Evolutionary conservation across 2,888 invertebrate species (phyloP).

Genomic region (Smittia aterrima): DNA sequence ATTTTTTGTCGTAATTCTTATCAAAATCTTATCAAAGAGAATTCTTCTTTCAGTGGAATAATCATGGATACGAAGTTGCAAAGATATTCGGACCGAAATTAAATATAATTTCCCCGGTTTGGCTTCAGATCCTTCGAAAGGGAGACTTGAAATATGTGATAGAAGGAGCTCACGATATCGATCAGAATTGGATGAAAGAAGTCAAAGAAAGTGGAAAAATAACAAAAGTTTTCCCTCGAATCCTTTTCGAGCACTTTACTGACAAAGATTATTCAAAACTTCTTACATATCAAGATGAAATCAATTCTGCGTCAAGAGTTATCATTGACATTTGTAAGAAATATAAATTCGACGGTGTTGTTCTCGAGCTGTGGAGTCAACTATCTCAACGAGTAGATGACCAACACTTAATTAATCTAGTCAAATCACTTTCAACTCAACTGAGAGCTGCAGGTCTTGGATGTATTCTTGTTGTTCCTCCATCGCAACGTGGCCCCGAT

Average conservation of each 20-base stretch:
- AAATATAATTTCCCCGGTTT: conserved; percentile 88
- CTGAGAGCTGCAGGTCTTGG: conserved; percentile 60
- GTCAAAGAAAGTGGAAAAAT: conserved; percentile 57
- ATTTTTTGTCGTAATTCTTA: not conserved
- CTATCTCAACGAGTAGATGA: conserved; percentile 65
- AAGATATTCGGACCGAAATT: conserved; percentile 88
- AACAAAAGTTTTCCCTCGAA: conserved; percentile 75
- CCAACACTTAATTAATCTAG: conserved; percentile 60
- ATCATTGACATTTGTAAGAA: conserved; percentile 69
- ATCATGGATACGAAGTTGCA: conserved; percentile 88
- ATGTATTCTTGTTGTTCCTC: conserved; percentile 77
- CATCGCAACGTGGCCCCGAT: conserved; percentile 60
- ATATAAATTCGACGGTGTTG: conserved; percentile 83
- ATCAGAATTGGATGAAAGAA: conserved; percentile 76
- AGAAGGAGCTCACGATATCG: conserved; percentile 78
- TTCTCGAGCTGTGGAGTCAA: conserved; percentile 88
- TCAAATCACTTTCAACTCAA: conserved; percentile 64
- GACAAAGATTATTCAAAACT: conserved; percentile 70
- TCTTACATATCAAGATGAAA: conserved; percentile 66
- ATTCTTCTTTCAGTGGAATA: conserved; percentile 80
- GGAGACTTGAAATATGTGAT: conserved; percentile 64
- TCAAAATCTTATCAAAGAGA: not conserved
- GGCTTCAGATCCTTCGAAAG: conserved; percentile 79
- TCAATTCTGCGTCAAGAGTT: conserved; percentile 65
- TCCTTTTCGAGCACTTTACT: conserved; percentile 86